Evolutionary conservation across 2,113 vertebrate species (phyloP).

Genomic region (Pyrgilauda ruficollis): DNA sequence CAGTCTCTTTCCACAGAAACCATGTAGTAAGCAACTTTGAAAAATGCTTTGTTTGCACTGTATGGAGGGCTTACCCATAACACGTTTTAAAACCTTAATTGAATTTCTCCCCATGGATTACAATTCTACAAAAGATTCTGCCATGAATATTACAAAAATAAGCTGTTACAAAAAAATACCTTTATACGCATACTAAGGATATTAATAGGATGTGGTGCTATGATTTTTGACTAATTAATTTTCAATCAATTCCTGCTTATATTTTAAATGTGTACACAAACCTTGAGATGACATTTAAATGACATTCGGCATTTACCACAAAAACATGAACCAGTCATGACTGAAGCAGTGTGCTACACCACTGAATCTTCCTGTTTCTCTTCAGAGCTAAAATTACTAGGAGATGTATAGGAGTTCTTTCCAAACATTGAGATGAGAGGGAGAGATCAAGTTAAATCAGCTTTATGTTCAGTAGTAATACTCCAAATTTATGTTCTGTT

Average conservation of each 20-base stretch:
- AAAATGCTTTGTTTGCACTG: slow-evolving; percentile 47
- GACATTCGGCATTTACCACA: not conserved
- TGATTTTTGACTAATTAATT: not conserved
- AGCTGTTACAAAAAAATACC: not conserved
- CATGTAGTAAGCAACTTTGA: slow-evolving; percentile 16
- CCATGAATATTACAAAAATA: not conserved
- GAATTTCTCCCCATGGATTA: not conserved
- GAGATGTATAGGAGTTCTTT: not conserved
- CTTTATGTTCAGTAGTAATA: not conserved
- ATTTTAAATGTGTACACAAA: not conserved
- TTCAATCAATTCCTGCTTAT: not conserved
- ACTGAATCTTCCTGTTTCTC: not conserved
- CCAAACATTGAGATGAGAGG: not conserved
- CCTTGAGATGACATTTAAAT: not conserved
- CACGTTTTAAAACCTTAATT: not conserved
- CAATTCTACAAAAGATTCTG: not conserved
- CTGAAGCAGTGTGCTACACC: not conserved
- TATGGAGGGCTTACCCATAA: not conserved
- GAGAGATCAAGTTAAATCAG: not conserved
- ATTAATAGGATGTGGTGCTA: not conserved
- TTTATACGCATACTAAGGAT: not conserved
- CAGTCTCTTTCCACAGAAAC: not conserved
- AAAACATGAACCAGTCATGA: not conserved
- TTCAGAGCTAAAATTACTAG: not conserved
- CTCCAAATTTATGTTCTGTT: not conserved